These are phyloP conservation scores for Bombus superbus DNA, from an alignment of 1,140 invertebrate species.

Conservation along the genomic window DNA sequence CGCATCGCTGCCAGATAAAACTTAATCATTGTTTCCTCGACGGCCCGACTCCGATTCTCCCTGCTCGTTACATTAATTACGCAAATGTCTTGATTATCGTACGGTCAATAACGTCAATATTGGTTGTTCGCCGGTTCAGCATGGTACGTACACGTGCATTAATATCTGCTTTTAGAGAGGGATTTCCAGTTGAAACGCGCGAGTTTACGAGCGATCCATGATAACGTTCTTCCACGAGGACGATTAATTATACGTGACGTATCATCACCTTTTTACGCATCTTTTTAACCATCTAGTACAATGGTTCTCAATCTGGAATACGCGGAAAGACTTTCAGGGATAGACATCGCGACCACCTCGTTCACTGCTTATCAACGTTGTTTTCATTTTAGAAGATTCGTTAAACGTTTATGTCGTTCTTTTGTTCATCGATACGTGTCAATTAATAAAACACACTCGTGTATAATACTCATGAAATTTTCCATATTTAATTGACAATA, in stretches of 20 bases:
- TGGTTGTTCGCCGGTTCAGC: constrained; percentile 11
- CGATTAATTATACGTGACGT: constrained; percentile 14
- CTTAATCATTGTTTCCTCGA: constrained; percentile 32
- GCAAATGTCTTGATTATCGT: constrained; percentile 54
- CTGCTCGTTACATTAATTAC: constrained; percentile 43
- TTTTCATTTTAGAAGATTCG: no score
- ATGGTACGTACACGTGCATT: constrained; percentile 2
- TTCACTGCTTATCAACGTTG: no score
- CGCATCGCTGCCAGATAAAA: constrained; percentile 21
- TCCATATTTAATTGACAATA: no score
- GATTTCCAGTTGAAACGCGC: constrained; percentile 6
- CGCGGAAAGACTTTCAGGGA: no score
- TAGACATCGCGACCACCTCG: no score
- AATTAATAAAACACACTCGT: no score
- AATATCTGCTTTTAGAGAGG: constrained; percentile 29
- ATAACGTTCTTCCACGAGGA: neutral
- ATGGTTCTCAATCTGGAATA: no score
- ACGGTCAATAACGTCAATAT: constrained; percentile 48
- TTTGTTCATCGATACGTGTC: no score
- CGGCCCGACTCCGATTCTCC: neutral
- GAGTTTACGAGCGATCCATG: neutral
- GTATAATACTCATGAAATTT: no score
- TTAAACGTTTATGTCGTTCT: no score
- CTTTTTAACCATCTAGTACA: neutral
- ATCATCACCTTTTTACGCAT: neutral